Conservation (phyloP, 2,888 invertebrate species). For the Pegoplata infirma region DNA sequence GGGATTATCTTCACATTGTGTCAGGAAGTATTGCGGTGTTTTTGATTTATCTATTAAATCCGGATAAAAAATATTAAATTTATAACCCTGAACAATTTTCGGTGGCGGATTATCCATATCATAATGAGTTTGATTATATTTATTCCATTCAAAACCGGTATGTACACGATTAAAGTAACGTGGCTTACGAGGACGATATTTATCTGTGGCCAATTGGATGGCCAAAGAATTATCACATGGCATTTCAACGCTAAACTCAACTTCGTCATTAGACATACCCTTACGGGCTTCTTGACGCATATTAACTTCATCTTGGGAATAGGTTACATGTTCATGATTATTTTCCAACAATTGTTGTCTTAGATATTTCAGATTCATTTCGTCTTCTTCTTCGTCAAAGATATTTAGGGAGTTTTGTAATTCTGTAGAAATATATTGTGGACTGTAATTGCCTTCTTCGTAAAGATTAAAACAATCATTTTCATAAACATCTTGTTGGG, state of each 20-base stretch:
- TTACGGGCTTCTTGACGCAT: conserved; percentile 90
- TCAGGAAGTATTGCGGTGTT: conserved; percentile 95
- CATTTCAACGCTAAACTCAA: conserved; percentile 93
- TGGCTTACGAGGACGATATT: conserved; percentile 97
- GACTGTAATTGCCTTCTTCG: conserved; percentile 90
- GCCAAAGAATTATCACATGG: conserved; percentile 83
- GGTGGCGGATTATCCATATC: conserved; percentile 99
- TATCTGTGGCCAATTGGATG: conserved; percentile 93
- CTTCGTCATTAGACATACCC: conserved; percentile 92
- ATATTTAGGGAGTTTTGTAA: conserved; percentile 84
- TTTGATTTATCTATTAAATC: conserved; percentile 96
- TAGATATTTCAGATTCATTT: conserved; percentile 85
- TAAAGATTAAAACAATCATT: conserved; percentile 83
- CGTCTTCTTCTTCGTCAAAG: conserved; percentile 87
- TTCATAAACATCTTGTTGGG: conserved; percentile 30
- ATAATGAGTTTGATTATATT: conserved; percentile 99
- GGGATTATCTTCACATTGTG: conserved; percentile 92
- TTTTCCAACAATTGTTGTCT: conserved; percentile 81
- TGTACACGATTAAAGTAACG: conserved; percentile 98
- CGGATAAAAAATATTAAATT: conserved; percentile 99
- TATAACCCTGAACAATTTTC: conserved; percentile 99
- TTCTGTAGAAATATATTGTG: conserved; percentile 82
- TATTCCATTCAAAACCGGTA: conserved; percentile 99
- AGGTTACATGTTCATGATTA: conserved; percentile 19
- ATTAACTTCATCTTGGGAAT: conserved; percentile 80